A percentile compares a stretch with the other conserved stretches of the same genome.
phyloP scores from a whole-genome alignment of 2,113 vertebrate genomes.

The Colossoma macropomum region DNA sequence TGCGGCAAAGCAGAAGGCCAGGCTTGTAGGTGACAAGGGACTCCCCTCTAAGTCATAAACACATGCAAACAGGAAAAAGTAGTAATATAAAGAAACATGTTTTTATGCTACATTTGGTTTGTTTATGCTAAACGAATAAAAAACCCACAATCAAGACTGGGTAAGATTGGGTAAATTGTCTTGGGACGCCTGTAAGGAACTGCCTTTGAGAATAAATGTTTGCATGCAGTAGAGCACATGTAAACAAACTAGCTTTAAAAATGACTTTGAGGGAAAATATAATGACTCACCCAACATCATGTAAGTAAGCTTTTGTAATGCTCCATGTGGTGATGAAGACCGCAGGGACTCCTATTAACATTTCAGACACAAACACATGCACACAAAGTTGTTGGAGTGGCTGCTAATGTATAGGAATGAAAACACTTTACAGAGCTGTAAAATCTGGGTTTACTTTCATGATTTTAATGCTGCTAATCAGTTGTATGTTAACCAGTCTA shows the following conservation, averaged over 20 bases:
- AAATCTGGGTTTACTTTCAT: no score
- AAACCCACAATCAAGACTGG: neutral
- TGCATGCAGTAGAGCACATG: neutral
- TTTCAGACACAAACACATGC: neutral
- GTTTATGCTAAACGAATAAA: conserved; percentile 3
- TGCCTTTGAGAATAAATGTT: neutral
- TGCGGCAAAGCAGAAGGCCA: neutral
- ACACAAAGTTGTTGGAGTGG: neutral
- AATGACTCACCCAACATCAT: conserved; percentile 84
- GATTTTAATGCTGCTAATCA: neutral
- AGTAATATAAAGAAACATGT: neutral
- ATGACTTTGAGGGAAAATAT: no score
- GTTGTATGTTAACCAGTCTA: no score
- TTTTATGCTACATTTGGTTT: conserved; percentile 9
- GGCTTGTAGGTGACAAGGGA: neutral
- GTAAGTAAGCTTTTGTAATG: conserved; percentile 79
- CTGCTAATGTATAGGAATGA: neutral
- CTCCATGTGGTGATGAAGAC: conserved; percentile 89
- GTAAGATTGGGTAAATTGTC: neutral
- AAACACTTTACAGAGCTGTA: neutral
- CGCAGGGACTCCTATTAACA: conserved; percentile 84
- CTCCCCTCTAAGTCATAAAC: neutral
- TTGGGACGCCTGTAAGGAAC: neutral
- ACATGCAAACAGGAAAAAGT: neutral
- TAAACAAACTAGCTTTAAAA: neutral